Conservation (phyloP, 2,113 vertebrate genomes). For the Peromyscus leucopus region DNA sequence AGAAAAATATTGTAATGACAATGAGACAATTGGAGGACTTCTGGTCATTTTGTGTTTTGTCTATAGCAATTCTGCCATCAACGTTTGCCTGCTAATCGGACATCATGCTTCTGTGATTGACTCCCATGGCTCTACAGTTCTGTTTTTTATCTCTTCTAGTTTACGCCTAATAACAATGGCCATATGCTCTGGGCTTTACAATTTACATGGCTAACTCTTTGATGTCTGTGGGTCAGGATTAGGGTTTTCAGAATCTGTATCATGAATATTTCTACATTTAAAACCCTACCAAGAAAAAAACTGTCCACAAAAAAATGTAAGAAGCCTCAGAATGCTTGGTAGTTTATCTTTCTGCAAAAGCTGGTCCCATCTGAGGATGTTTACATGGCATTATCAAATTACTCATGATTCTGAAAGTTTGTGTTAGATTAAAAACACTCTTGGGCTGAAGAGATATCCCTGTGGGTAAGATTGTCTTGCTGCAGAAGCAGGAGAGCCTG, state of each 20-base stretch:
- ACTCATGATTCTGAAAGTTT: not conserved
- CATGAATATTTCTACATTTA: not conserved
- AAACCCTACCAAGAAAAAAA: not conserved
- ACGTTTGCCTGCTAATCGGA: not conserved
- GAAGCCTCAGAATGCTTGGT: not conserved
- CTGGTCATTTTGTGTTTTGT: not conserved
- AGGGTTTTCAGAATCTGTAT: not conserved
- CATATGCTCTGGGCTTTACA: not conserved
- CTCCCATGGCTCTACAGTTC: not conserved
- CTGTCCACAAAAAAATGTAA: fast-evolving
- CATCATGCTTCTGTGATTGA: not conserved
- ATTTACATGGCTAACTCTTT: not conserved
- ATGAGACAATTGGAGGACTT: constrained; percentile 10
- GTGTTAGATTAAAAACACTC: not conserved
- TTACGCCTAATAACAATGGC: not conserved
- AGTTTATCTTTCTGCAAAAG: not conserved
- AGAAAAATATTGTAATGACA: not conserved
- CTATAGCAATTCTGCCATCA: constrained; percentile 12
- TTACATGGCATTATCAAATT: not conserved
- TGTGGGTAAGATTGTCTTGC: not conserved
- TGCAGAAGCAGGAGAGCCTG: too few species aligned
- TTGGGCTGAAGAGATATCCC: not conserved
- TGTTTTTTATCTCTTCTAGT: not conserved
- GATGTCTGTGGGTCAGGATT: not conserved
- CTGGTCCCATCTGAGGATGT: not conserved